Base-by-base conservation (phyloP, 2,888 invertebrate genomes). In the Furcula furcula region DNA sequence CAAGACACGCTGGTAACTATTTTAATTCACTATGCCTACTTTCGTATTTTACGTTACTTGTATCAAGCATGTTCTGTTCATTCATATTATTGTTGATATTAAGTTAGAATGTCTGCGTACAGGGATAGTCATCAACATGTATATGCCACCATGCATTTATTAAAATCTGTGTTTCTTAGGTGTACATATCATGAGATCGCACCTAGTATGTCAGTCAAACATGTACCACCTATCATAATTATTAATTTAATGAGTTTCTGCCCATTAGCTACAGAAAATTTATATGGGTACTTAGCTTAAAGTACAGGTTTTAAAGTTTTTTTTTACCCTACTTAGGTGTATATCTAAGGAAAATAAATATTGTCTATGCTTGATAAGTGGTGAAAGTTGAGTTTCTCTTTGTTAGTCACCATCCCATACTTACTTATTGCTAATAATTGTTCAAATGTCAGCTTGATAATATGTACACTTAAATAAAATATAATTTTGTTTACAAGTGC, bases 1-100 rank as follows among this genome's bases (percentile, higher is more conserved):
- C 84, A 83, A 62, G 87, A 86, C 38, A 80, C 80, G 7, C 60
- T 86, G 86, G 89, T 88, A 76, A 82, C 68, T 62, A 52, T 54
- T 55, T 56, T 51, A 40, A 51, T 48, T 59, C 36, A 35, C 46
- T 46, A 7, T 37, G 46, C 38, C 37, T 27, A 30, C 34, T 50
- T 30, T 29, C 30, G 29, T 33, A 50, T 35, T 41, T 35, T 7
- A 33, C 34, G 42, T 36, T 37, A 26, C 6, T 50, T 45, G 34
- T 33, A 34, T 35, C 52, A 53, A 55, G 46, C 55, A 61, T 48
- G 58, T 49, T 51, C 40, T 46, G 45, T 70, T 68, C 61, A 62
- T 72, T 69, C 68, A 69, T 66, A 45, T 58, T 61, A 61, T 56
- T 55, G 55, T 56, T 51, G 46, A 54, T 62, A 55, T 61, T 54